These are phyloP conservation scores for Halictus quadricinctus DNA, from an alignment of 2,888 invertebrate species.

Conservation along the genomic window DNA sequence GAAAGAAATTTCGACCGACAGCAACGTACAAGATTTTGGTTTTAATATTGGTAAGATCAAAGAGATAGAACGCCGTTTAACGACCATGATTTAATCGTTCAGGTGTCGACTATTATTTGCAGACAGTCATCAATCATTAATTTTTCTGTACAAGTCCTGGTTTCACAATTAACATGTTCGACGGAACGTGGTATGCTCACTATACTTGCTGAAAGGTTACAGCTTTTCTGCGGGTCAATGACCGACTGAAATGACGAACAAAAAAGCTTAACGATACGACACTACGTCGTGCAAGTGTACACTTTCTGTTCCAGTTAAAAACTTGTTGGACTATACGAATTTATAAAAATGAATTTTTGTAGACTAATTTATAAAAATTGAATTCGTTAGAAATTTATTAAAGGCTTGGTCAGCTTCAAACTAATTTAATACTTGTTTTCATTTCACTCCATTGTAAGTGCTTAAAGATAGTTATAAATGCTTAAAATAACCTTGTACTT, in stretches of 20 bases:
- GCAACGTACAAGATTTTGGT: background rate
- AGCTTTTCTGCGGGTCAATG: constrained; percentile 11
- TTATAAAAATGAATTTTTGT: background rate
- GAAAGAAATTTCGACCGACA: background rate
- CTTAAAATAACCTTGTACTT: background rate
- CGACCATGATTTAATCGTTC: constrained; percentile 11
- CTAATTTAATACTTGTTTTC: background rate
- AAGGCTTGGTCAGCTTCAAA: background rate
- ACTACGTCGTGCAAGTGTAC: background rate
- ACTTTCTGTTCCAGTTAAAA: background rate
- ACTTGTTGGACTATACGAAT: background rate
- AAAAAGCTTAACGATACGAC: background rate
- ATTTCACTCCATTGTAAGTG: background rate
- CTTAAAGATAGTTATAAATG: background rate
- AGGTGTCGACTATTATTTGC: background rate
- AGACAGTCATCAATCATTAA: background rate
- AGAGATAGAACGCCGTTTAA: background rate
- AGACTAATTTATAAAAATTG: background rate
- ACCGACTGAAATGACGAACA: background rate
- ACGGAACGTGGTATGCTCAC: constrained; percentile 22
- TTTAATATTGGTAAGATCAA: background rate
- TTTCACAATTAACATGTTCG: constrained; percentile 32
- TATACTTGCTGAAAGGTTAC: constrained; percentile 32
- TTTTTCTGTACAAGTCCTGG: constrained; percentile 9
- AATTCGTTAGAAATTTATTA: background rate